Conservation (phyloP, 2,888 invertebrate species). For the Leistus spinibarbis region DNA sequence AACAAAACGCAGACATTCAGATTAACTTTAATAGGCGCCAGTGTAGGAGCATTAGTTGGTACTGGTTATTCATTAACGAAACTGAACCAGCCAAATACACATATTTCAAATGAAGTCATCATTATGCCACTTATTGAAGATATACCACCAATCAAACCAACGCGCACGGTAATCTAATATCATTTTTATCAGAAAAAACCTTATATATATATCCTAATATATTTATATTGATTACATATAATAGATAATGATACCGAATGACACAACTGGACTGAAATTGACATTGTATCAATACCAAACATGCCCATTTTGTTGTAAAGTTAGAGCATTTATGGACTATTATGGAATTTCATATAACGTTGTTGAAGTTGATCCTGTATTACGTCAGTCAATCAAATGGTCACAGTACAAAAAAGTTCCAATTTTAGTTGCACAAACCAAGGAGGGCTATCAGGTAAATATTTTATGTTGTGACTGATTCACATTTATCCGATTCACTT, state of each 20-base stretch:
- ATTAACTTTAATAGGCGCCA: slow-evolving; percentile 54
- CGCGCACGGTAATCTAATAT: slow-evolving; percentile 56
- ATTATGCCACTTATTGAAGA: slow-evolving; percentile 51
- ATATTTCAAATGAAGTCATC: slow-evolving; percentile 57
- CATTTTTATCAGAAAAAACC: not conserved
- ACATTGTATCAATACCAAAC: slow-evolving; percentile 96
- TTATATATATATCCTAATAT: not conserved
- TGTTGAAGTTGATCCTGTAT: slow-evolving; percentile 96
- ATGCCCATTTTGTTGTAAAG: slow-evolving; percentile 98
- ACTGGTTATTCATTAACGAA: slow-evolving; percentile 59
- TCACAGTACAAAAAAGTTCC: slow-evolving; percentile 95
- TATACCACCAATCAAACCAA: slow-evolving; percentile 56
- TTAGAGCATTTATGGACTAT: slow-evolving; percentile 87
- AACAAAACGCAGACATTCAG: slow-evolving; percentile 45
- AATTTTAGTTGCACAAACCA: slow-evolving; percentile 77
- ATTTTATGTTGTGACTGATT: slow-evolving; percentile 1
- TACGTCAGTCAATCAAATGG: slow-evolving; percentile 91
- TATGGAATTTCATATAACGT: slow-evolving; percentile 93
- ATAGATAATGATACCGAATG: slow-evolving; percentile 69
- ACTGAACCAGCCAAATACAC: slow-evolving; percentile 55
- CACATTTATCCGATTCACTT: slow-evolving; percentile 10
- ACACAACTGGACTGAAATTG: slow-evolving; percentile 74
- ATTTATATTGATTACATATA: slow-evolving; percentile 48
- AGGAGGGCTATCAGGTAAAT: slow-evolving; percentile 72
- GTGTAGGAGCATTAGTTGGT: slow-evolving; percentile 57